Base-by-base conservation (phyloP, 2,797 vertebrate species). In the Morus bassanus region DNA sequence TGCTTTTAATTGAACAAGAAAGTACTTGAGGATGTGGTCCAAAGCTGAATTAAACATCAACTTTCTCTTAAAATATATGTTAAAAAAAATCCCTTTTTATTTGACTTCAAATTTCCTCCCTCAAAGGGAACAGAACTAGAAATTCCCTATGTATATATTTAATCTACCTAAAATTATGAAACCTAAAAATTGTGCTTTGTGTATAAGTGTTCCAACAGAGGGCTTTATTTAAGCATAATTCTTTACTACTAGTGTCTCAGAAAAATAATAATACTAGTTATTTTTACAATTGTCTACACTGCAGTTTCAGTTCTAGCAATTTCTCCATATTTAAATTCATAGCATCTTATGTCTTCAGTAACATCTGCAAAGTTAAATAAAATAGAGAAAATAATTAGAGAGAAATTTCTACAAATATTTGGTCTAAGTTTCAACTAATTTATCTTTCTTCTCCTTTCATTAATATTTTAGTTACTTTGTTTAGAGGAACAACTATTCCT, bases 391-490 rank as follows among this genome's bases (percentile, higher is more conserved):
- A 91, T 78, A 48, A 92, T 87, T 78, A 79, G 11, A 91, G 6
- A 75, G 28, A 90, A 84, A 85, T 51, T 37, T 54, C 46, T 88
- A 45, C 22, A 91, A 84, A 88, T 86, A 91, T 92, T 95, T 92
- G 53, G 10, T 27, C 4, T 57, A 45, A 75, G 33, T 89, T 96
- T 91, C 21, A 48, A 51, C 68, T 70, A 65, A 13, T 56, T 75
- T 83, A 59, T 56, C 39, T 67, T 74, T 91, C 5, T 80, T 91
- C 9, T 72, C 8, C 10, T 64, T 91, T 91, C 43, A 72, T 59
- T 21, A 80, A 68, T 78, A 84, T 81, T 93, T 91, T 18, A 60
- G 27, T 51, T 87, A 77, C 17, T 68, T 89, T 75, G 7, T 85
- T 59, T 37, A 84, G 48, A 60, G 16, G n/a, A 70, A 75, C 8